Evolutionary conservation across 2,888 invertebrate species (phyloP).

Genomic region (Caenorhabditis sp.): DNA sequence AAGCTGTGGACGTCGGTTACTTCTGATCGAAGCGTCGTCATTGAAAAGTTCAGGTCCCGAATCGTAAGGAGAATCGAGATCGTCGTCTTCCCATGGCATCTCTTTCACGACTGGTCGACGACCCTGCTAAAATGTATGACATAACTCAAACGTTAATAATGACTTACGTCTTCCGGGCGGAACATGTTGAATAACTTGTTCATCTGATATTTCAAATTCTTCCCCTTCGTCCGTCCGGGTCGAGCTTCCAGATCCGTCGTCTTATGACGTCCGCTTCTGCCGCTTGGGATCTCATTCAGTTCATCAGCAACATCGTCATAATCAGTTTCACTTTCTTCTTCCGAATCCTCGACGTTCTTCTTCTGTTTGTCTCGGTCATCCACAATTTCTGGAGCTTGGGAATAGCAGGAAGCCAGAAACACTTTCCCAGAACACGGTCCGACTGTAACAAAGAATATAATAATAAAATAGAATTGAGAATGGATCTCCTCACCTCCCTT

Average conservation of each 20-base stretch:
- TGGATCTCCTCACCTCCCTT: conserved; percentile 58
- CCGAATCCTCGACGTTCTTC: conserved; percentile 70
- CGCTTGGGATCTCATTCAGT: conserved; percentile 50
- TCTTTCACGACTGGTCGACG: conserved; percentile 46
- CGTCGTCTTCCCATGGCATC: conserved; percentile 58
- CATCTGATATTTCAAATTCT: conserved; percentile 55
- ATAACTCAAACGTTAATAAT: background rate
- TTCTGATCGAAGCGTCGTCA: conserved; percentile 78
- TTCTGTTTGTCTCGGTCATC: conserved; percentile 65
- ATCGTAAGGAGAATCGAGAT: conserved; percentile 53
- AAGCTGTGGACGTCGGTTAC: conserved; percentile 79
- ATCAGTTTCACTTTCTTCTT: conserved; percentile 70
- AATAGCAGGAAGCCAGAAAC: conserved; percentile 66
- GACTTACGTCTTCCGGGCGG: conserved; percentile 45
- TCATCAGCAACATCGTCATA: conserved; percentile 68
- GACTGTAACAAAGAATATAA: conserved; percentile 42
- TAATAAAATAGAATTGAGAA: background rate
- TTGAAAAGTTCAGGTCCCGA: conserved; percentile 65
- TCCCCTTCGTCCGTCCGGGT: conserved; percentile 45
- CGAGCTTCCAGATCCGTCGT: conserved; percentile 33
- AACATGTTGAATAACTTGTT: conserved; percentile 55
- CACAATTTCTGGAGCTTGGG: conserved; percentile 68
- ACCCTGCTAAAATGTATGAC: conserved; percentile 26
- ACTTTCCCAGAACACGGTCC: conserved; percentile 68
- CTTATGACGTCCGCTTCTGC: conserved; percentile 50